Evolutionary conservation across 2,888 invertebrate species (phyloP), one percentile per base, ranked within the genome.

Genomic region (Torymus aiolomorphi): DNA sequence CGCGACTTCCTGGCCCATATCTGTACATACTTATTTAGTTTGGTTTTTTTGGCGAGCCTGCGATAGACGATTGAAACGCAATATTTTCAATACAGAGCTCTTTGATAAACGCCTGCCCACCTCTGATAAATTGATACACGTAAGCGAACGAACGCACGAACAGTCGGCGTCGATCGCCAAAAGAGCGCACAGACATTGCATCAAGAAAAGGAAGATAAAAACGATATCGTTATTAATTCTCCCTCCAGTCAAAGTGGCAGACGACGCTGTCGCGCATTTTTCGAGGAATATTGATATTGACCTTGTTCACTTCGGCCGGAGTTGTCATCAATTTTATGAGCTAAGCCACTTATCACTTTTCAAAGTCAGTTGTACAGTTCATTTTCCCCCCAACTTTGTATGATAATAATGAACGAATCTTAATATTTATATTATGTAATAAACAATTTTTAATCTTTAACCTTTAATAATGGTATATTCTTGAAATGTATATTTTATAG

Each of bases 231-330:
- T 77, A 69, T 75, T 80, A 82, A 80, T 82, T 73, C 86, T 85
- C 86, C 83, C 85, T 86, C 83, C 86, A 89, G 88, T 88, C 88
- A 82, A 82, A 84, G 85, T 87, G 87, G 88, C 86, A 85, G 88
- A 86, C 84, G 86, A 85, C 87, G 82, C 84, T 85, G 84, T 85
- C 86, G 83, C 80, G 84, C 83, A 84, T 88, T 83, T 86, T 85
- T 86, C 87, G 84, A 86, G 87, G 88, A 84, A 85, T 88, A 86
- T 85, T 89, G 84, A 76, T 88, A 83, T 86, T 86, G 78, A 86
- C 86, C 75, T 86, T 88, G 84, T 84, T 88, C 84, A 72, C 88
- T 82, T 86, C 88, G 83, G 84, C 87, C 84, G 89, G 87, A 85
- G 83, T 88, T 81, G 82, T 84, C 83, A 81, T 86, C 83, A 84